Conservation (phyloP, 1,140 invertebrate species). For the Arctopsyche grandis region DNA sequence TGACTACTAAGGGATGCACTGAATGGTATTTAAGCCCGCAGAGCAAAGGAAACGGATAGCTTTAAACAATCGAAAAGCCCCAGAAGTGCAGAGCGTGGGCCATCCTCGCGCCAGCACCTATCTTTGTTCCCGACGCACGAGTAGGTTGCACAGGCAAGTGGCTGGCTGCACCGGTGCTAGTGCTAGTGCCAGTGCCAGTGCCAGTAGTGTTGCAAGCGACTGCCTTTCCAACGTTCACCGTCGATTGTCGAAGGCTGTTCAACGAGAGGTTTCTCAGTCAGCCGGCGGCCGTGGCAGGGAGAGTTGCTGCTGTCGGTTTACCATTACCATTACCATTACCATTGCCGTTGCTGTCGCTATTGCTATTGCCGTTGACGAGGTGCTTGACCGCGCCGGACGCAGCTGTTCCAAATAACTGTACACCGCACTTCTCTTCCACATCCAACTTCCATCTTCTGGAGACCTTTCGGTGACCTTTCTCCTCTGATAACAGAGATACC, state of each 20-base stretch:
- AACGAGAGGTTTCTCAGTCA: conserved; percentile 37
- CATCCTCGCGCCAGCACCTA: no score
- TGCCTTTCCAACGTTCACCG: conserved; percentile 41
- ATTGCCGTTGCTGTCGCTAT: neutral
- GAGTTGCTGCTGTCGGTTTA: neutral
- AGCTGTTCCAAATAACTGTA: conserved; percentile 25
- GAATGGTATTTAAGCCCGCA: no score
- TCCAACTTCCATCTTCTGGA: neutral
- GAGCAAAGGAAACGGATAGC: no score
- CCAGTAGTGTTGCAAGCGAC: neutral
- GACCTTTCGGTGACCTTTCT: no score
- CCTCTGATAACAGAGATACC: neutral
- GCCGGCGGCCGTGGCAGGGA: conserved; percentile 15
- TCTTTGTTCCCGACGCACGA: neutral
- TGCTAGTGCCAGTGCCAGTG: no score
- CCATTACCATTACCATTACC: neutral
- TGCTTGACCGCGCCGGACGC: conserved; percentile 15
- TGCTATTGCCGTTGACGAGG: neutral
- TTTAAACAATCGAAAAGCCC: no score
- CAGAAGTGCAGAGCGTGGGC: no score
- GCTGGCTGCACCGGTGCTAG: neutral
- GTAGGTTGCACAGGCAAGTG: no score
- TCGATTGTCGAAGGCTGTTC: conserved; percentile 1
- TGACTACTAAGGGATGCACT: no score
- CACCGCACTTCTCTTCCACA: neutral